phyloP scores from a whole-genome alignment of 2,797 vertebrate genomes.

The Carduelis carduelis region DNA sequence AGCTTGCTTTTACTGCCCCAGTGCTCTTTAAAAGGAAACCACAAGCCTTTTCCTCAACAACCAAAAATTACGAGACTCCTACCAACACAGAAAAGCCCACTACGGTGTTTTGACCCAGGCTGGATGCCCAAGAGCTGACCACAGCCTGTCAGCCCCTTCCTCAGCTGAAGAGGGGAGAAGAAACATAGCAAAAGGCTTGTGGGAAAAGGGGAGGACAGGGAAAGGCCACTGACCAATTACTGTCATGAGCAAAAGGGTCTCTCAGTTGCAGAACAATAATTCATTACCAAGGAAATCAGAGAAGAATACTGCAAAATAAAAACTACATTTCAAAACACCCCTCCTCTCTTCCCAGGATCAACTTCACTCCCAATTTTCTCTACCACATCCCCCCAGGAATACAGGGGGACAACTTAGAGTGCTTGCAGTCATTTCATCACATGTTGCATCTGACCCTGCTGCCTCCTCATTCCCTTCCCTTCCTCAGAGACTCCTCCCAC shows the following conservation, averaged over 20 bases:
- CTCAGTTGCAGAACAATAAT: not conserved
- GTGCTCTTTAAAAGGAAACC: not conserved
- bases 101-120: not conserved
- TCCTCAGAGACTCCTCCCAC: no score
- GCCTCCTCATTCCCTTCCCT: not conserved
- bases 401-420: not conserved
- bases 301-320: not conserved
- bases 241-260: not conserved
- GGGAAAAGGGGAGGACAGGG: not conserved
- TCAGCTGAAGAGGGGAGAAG: not conserved
- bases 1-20: not conserved
- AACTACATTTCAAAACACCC: not conserved
- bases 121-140: not conserved
- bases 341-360: not conserved
- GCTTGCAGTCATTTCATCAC: not conserved
- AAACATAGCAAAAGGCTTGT: not conserved
- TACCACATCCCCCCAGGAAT: not conserved
- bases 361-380: not conserved
- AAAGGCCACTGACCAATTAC: not conserved
- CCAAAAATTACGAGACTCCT: not conserved
- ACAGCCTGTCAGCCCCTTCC: not conserved
- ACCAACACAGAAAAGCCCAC: not conserved
- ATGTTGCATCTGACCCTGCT: fast-evolving
- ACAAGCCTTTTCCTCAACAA: no score
- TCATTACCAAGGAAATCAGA: not conserved